Percentiles rank a stretch among this genome's conserved stretches.
These are phyloP conservation scores for Pachymerium ferrugineum DNA, from an alignment of 2,888 invertebrate genomes.

Conservation along the genomic window DNA sequence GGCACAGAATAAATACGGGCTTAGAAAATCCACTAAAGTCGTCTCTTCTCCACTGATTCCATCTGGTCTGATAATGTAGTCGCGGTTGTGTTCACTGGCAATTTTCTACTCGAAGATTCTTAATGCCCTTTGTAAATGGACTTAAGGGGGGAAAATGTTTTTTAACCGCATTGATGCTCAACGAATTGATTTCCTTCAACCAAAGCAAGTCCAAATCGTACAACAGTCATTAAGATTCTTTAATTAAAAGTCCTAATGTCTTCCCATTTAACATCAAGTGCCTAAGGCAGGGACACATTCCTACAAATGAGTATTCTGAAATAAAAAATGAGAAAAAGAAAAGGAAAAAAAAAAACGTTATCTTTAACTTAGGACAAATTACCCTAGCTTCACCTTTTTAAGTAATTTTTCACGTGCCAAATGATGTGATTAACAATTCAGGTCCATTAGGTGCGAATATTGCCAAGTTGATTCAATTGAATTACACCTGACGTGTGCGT, in stretches of 20 bases:
- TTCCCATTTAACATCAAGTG: conserved; percentile 1
- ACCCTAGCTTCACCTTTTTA: not conserved
- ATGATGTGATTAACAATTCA: no score
- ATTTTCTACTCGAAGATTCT: not conserved
- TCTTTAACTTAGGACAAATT: not conserved
- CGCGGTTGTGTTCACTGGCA: not conserved
- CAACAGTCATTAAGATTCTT: conserved; percentile 11
- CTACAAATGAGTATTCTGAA: not conserved
- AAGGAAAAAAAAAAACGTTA: not conserved
- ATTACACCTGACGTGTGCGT: not conserved
- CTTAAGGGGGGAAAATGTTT: not conserved
- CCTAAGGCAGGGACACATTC: not conserved
- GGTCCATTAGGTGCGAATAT: not conserved
- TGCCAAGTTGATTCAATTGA: not conserved
- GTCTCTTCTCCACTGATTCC: conserved; percentile 23
- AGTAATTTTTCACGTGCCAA: not conserved
- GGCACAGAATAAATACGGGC: conserved; percentile 8
- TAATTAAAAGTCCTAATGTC: conserved; percentile 23
- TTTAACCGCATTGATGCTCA: not conserved
- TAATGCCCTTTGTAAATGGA: conserved; percentile 9
- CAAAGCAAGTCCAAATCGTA: not conserved
- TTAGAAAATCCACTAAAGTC: conserved; percentile 6
- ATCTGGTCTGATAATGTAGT: conserved; percentile 12
- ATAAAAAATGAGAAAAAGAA: not conserved
- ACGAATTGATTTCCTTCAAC: conserved; percentile 21